A percentile compares a stretch with the other conserved stretches of the same genome.
Evolutionary conservation across 1,140 invertebrate species (phyloP).

Genomic region (Zaprionus ghesquierei): DNA sequence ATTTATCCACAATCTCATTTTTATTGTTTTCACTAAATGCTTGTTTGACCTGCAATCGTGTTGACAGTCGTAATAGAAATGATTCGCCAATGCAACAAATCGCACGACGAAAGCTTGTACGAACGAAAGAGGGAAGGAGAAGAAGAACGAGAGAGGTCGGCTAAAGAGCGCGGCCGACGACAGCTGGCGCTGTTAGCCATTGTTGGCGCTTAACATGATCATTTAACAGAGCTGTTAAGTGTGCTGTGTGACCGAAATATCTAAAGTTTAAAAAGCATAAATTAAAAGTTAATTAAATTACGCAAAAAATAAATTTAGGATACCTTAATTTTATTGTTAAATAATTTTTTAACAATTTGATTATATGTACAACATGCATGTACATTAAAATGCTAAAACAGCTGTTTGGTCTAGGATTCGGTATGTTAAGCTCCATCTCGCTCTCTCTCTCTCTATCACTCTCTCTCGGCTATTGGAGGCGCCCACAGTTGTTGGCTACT

Average conservation of each 20-base stretch:
- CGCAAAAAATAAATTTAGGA: neutral
- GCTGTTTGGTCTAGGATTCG: neutral
- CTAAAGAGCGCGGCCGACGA: neutral
- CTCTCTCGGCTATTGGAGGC: conserved; percentile 15
- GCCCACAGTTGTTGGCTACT: conserved; percentile 21
- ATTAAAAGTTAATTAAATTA: neutral
- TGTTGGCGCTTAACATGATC: conserved; percentile 8
- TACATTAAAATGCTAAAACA: neutral
- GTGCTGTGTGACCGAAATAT: conserved; percentile 13
- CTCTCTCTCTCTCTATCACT: conserved; percentile 7
- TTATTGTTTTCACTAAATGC: neutral
- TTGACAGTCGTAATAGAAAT: conserved; percentile 17
- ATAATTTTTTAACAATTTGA: neutral
- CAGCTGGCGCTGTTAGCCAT: conserved; percentile 18
- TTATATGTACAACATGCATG: neutral
- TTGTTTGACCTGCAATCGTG: neutral
- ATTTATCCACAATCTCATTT: conserved; percentile 54
- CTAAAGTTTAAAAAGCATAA: neutral
- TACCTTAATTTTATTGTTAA: neutral
- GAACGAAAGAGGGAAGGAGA: neutral
- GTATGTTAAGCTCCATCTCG: neutral
- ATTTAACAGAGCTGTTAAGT: conserved; percentile 1
- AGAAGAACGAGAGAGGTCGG: neutral
- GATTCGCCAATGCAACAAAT: conserved; percentile 1
- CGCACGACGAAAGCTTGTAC: conserved; percentile 28